Evolutionary conservation across 2,113 vertebrate genomes (phyloP).

Genomic region (Apteryx mantelli): DNA sequence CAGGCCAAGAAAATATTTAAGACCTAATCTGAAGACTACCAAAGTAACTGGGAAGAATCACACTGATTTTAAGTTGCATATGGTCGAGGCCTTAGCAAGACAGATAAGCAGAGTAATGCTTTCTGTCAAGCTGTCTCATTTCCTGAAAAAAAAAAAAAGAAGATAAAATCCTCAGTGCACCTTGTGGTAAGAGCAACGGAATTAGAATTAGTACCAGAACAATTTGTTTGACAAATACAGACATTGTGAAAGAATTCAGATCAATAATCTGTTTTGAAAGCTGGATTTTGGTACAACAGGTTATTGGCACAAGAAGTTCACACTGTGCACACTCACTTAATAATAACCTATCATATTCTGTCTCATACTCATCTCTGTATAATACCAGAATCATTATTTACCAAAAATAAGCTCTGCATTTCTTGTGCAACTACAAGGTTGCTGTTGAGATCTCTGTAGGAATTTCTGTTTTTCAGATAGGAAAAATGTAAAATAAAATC

Average conservation of each 20-base stretch:
- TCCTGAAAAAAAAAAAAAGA: neutral
- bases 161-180: neutral
- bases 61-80: neutral
- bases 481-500: neutral
- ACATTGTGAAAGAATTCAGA: neutral
- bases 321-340: neutral
- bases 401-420: neutral
- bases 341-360: neutral
- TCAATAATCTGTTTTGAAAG: neutral
- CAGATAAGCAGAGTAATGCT: neutral
- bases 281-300: neutral
- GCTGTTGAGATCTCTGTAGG: neutral
- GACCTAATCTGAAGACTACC: neutral
- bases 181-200: neutral
- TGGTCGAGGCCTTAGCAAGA: neutral
- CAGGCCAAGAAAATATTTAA: neutral
- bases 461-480: neutral
- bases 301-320: neutral
- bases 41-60: neutral
- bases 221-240: neutral
- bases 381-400: neutral
- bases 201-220: neutral
- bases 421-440: neutral
- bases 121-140: neutral
- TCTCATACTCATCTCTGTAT: too few relatives aligned